Conservation (phyloP, 2,888 invertebrate species). For the Athetis lepigone region DNA sequence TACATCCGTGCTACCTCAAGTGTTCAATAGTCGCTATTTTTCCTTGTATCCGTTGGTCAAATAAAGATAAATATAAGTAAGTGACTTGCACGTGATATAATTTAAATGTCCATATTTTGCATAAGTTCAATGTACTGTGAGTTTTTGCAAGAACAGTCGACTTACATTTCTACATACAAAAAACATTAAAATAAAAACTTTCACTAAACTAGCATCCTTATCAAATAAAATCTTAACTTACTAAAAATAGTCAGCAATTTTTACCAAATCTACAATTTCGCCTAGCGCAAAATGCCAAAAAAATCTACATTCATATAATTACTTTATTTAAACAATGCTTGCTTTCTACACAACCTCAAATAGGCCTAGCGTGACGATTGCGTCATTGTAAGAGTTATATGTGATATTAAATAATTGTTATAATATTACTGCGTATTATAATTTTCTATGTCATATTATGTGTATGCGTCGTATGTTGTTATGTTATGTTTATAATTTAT, state of each 20-base stretch:
- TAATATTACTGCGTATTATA: slow-evolving; percentile 32
- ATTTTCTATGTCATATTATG: slow-evolving; percentile 1
- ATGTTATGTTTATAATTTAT: background rate
- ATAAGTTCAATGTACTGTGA: too few species aligned
- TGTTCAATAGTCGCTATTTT: too few species aligned
- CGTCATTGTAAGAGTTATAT: slow-evolving; percentile 37
- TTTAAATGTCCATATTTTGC: too few species aligned
- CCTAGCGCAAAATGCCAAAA: slow-evolving; percentile 9
- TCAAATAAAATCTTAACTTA: background rate
- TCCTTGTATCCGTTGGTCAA: too few species aligned
- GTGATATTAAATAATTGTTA: slow-evolving; percentile 29
- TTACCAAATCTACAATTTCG: slow-evolving; percentile 7
- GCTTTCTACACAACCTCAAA: slow-evolving; percentile 51
- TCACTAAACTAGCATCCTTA: background rate
- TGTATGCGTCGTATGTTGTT: background rate
- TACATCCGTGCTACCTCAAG: too few species aligned
- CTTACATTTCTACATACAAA: too few species aligned
- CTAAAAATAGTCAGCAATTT: slow-evolving; percentile 4
- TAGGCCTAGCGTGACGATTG: slow-evolving; percentile 59
- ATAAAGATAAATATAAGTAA: too few species aligned
- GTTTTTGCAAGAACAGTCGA: too few species aligned
- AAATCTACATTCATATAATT: slow-evolving; percentile 42
- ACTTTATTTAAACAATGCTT: slow-evolving; percentile 57
- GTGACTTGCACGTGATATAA: too few species aligned
- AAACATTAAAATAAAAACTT: background rate